Evolutionary conservation across 2,888 invertebrate genomes (phyloP), one percentile per base, ranked within the genome.

Genomic region (Andrena marginata): DNA sequence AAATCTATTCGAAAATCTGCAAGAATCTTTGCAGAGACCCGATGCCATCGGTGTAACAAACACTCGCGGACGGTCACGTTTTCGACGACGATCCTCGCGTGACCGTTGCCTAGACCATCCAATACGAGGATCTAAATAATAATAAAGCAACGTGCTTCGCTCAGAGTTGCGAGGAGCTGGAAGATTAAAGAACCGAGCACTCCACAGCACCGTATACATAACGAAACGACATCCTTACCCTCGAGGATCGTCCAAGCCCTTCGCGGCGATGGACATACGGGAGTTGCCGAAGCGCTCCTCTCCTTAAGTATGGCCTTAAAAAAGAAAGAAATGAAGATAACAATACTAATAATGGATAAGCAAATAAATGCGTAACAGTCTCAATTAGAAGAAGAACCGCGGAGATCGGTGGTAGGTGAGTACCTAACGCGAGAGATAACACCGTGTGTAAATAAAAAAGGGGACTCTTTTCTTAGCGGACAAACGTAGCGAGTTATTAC

Each of bases 221-320:
- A 63, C 0, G 31, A 23, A 71, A 48, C 8, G 51, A 49, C 65
- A 31, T 4, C 56, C 23, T 56, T 68, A 29, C 56, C 51, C 29
- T 20, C 63, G 29, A 10, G 56, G 29, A 56, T 75, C 65, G 75
- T 76, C 26, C 65, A 62, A 69, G n/a, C 23, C 49, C 31, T 70
- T 67, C 51, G 13, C 62, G 60, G 13, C 49, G 73, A 62, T 3
- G 64, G 16, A 75, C 35, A 42, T n/a, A 51, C n/a, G 65, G 51
- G 75, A 82, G 65, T 60, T 74, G 82, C 79, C 33, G 35, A 68
- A 59, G 49, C 78, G 76, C 81, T 80, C 77, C 85, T 76, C 78
- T 74, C 78, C 71, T 80, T 78, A 78, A 86, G 85, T 82, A 88
- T 86, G 88, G 88, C 88, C 86, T 88, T 88, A 88, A 86, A 82